Base-by-base conservation (phyloP, 2,888 invertebrate genomes). In the Strigamia transsilvanica region DNA sequence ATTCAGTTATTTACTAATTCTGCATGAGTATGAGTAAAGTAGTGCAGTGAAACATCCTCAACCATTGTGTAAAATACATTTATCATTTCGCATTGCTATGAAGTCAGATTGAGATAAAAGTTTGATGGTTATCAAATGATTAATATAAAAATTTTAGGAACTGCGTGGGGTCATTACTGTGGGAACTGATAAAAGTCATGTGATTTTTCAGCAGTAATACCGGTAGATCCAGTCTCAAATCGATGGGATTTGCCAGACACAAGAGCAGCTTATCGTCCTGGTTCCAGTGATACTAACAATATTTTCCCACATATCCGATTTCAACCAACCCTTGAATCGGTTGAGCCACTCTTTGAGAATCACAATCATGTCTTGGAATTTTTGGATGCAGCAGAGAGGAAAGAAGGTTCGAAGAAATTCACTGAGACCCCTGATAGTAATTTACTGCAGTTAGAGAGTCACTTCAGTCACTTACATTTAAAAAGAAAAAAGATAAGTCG, bases 311-410 rank as follows among this genome's bases (percentile, higher is more conserved):
- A 79, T 12, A 82, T 87, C 34, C 85, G 86, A 13, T 87, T 85
- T 82, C 86, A 87, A 82, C 84, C 86, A 2, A 85, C 87, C 1
- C 86, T 87, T 9, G 85, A 84, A 13, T 85, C 87, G 0, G 83
- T 87, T 23, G 83, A 87, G 13, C 85, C 86, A 0, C 81, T 86
- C 2, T 85, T 85, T 13, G 85, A 85, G 13, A 82, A 85, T 56
- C 27, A 34, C 13, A 34, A 79, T 27, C 32, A 27, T 34, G 32
- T 34, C 9, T 34, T 79, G 38, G 79, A 79, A 15, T 79, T 79
- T 34, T 34, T 79, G 38, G 79, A 79, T 79, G 79, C 32, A 3
- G 32, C 27, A 79, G 18, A 9, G 15, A 27, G 79, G 18, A 79
- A 79, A 79, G 79, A 79, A 79, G 79, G 79, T 79, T 21, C 13